Percentiles rank a stretch among this genome's conserved stretches.
phyloP scores from a whole-genome alignment of 2,888 invertebrate species.

The Achlya flavicornis region DNA sequence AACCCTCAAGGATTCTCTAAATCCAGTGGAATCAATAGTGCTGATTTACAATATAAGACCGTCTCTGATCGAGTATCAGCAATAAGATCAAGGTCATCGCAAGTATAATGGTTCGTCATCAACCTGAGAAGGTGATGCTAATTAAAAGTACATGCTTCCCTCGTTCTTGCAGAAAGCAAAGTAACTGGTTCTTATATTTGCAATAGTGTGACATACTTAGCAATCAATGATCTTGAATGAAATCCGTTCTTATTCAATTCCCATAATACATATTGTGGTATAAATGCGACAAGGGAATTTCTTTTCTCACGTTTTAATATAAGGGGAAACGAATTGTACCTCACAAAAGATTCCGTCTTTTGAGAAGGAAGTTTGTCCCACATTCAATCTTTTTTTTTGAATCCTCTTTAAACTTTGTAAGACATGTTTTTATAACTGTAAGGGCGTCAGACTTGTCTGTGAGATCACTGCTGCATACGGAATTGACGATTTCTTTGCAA shows the following conservation, averaged over 20 bases:
- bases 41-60: no score
- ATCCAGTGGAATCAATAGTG: no score
- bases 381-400: slow-evolving; percentile 24
- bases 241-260: neutral
- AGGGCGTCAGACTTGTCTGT: neutral
- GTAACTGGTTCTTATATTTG: neutral
- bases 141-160: neutral
- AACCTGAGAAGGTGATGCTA: neutral
- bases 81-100: neutral
- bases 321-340: slow-evolving; percentile 3
- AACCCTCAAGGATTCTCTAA: no score
- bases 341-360: slow-evolving; percentile 23
- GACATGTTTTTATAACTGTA: slow-evolving; percentile 4
- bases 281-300: neutral
- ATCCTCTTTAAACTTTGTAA: neutral
- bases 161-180: neutral
- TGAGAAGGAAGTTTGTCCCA: slow-evolving; percentile 30
- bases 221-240: no score
- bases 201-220: no score
- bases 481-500: neutral
- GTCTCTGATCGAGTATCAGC: neutral
- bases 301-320: slow-evolving; percentile 11
- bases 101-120: neutral
- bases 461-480: neutral
- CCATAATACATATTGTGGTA: neutral